These are phyloP conservation scores for Pocota personata DNA, from an alignment of 2,888 invertebrate species.

Conservation along the genomic window DNA sequence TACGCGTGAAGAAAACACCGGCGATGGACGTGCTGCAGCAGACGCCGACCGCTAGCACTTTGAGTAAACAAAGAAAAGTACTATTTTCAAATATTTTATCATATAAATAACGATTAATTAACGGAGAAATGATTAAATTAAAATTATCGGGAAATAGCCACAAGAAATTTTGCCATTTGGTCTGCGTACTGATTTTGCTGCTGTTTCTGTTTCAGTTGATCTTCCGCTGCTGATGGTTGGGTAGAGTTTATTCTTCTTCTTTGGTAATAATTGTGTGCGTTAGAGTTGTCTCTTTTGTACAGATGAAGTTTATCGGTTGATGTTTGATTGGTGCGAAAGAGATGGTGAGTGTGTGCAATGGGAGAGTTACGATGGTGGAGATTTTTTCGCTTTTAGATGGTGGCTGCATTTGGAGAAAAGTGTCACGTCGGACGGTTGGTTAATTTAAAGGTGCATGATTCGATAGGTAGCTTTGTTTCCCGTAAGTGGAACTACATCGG, in stretches of 20 bases:
- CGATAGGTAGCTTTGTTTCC: not conserved
- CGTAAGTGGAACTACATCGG: no score
- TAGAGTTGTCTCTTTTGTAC: constrained; percentile 26
- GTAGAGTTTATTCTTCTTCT: constrained; percentile 50
- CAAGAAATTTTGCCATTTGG: constrained; percentile 67
- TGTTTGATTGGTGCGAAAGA: constrained; percentile 48
- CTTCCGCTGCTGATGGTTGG: not conserved
- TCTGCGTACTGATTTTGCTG: constrained; percentile 51
- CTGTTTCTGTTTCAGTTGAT: constrained; percentile 67
- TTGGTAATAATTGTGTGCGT: not conserved
- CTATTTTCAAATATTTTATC: constrained; percentile 40
- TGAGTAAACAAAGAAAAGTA: constrained; percentile 33
- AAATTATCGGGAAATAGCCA: constrained; percentile 65
- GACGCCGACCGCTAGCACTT: constrained; percentile 43
- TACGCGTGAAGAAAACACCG: constrained; percentile 63
- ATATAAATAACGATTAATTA: constrained; percentile 41
- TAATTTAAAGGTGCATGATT: constrained; percentile 8
- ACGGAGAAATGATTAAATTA: constrained; percentile 35
- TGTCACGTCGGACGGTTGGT: constrained; percentile 3
- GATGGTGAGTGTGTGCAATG: not conserved
- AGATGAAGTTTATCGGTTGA: constrained; percentile 1
- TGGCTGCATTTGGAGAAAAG: constrained; percentile 1
- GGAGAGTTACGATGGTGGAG: constrained; percentile 19
- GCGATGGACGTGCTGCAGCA: constrained; percentile 42
- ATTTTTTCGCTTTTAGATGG: not conserved